Base-by-base conservation (phyloP, 2,888 invertebrate species). In the Stratiomys singularior region DNA sequence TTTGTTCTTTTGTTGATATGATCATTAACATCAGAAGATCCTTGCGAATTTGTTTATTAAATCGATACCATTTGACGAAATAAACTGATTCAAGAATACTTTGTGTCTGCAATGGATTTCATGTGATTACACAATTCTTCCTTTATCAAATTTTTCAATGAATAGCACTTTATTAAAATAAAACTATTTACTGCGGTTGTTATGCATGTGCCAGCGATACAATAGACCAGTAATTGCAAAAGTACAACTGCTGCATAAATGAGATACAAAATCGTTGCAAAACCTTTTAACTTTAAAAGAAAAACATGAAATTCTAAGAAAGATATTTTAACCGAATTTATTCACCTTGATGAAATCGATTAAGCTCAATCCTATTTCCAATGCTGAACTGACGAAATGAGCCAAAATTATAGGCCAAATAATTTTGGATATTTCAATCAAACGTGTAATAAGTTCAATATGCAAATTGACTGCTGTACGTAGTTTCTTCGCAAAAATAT, bases 271-370 rank as follows among this genome's bases (percentile, higher is more conserved):
- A 64, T 64, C 3, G 76, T 63, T 18, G 37, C 44, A 18, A 47
- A 64, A 18, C 76, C 76, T 63, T 46, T 9, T n/a, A 28, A 27
- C 76, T 63, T 13, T 63, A 27, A 25, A 72, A 72, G 56, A 60
- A n/a, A 37, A n/a, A 60, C 25, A 25, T 60, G 7, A n/a, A 25
- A 11, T 25, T 60, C 21, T 5, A 21, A 60, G 21, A 25, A 60
- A 1, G 15, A 25, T 21, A 72, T 21, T 1, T 56, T n/a, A 11
- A 56, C 18, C 58, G 21, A 21, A n/a, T 23, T 15, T 9, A 78
- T 82, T 84, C 82, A 86, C 86, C 84, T 86, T 81, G 83, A 86
- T 82, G 78, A 86, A 81, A 81, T 86, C 83, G 82, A 86, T 82
- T 81, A 85, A 82, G 79, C 86, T 85, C 23, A 83, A 83, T 78